Evolutionary conservation across 2,797 vertebrate genomes (phyloP).

Genomic region (Danio aesculapii): DNA sequence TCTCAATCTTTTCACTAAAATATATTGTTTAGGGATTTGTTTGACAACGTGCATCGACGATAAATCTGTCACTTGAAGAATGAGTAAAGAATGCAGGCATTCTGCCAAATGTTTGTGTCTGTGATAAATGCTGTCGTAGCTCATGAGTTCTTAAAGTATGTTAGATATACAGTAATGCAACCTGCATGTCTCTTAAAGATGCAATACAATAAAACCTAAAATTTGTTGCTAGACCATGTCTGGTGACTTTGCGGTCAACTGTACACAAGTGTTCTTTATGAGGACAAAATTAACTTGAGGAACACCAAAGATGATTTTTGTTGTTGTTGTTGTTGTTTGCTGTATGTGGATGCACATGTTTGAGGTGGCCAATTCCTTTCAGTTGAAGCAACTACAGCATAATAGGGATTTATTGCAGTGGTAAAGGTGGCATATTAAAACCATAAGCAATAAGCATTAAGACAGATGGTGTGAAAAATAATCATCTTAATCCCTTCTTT

Average conservation of each 20-base stretch:
- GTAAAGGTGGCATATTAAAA: slow-evolving; percentile 69
- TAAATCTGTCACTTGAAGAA: slow-evolving; percentile 25
- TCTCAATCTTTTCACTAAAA: slow-evolving; percentile 14
- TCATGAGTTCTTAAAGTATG: neutral
- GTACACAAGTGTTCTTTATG: neutral
- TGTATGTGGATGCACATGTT: neutral
- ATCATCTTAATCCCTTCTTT: slow-evolving; percentile 69
- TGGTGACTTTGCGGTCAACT: neutral
- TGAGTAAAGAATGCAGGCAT: slow-evolving; percentile 1
- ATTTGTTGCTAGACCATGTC: neutral
- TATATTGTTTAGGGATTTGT: slow-evolving; percentile 36
- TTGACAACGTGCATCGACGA: slow-evolving; percentile 20
- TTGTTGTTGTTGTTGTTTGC: neutral
- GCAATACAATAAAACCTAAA: too few species aligned
- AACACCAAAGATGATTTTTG: neutral
- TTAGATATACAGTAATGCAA: neutral
- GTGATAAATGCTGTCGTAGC: neutral
- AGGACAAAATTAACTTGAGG: neutral
- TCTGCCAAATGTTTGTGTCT: slow-evolving; percentile 31
- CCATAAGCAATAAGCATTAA: slow-evolving; percentile 66
- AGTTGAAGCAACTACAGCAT: slow-evolving; percentile 68
- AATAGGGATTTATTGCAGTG: slow-evolving; percentile 67
- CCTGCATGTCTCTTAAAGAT: neutral
- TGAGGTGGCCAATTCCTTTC: slow-evolving; percentile 57
- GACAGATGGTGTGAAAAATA: slow-evolving; percentile 65